Evolutionary conservation across 2,113 vertebrate genomes (phyloP), one percentile per base, ranked within the genome.

Genomic region (Indicator indicator): DNA sequence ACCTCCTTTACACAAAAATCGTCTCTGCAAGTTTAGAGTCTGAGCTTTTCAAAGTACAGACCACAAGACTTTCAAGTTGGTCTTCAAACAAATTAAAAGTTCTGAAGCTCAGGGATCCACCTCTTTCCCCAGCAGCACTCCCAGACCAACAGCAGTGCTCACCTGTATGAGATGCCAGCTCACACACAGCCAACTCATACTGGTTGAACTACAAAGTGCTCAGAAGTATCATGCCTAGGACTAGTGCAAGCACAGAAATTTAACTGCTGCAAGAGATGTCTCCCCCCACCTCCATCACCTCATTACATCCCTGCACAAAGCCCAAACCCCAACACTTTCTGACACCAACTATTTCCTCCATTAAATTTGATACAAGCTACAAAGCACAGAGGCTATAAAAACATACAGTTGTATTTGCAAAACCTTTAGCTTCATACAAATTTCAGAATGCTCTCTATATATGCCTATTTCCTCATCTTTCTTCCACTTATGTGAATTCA

Each of bases 101-200:
- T 71, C 24, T 21, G 36, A 46, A 70, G 75, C 33, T 69, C 60
- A 27, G 46, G 36, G 44, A 23, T 23, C 38, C 60, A 48, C 74
- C 40, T 28, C 40, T 28, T 46, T 74, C 44, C 64, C 30, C 54
- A 74, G 84, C 73, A 89, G 74, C 9, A 19, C 14, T 77, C 55
- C 55, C 14, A n/a, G 62, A 60, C 46, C 54, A 52, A 46, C 59
- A 62, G 1, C 24, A 59, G n/a, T 0, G 1, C 59, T 69, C 48
- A 40, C 32, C 54, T 79, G 40, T 8, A 6, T 1, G 28, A 38
- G 26, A 17, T 54, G 15, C 74, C n/a, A 54, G 32, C 58, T 74
- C 40, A 10, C 1, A 27, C 2, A 0, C 38, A 58, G 50, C 28
- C 42, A 36, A 15, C n/a, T 70, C 54, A 16, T 0, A 0, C 18